Evolutionary conservation across 2,797 vertebrate species (phyloP).

Genomic region (Arctocebus calabarensis): DNA sequence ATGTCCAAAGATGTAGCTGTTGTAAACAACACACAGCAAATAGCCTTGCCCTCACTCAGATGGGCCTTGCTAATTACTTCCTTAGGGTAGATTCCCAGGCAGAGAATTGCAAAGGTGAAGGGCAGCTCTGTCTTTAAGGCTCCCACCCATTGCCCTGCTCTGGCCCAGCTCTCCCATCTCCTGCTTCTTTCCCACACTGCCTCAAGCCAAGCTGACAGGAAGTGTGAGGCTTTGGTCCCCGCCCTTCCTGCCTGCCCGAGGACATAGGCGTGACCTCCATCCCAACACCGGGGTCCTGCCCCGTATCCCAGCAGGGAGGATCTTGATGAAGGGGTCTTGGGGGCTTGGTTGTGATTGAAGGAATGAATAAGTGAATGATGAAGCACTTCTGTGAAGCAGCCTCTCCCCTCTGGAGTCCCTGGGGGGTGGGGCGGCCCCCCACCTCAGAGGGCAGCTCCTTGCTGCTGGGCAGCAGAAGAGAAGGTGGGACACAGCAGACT

Average conservation of each 20-base stretch:
- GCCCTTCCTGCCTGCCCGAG: background rate
- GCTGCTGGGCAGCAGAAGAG: background rate
- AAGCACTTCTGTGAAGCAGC: too few relatives aligned
- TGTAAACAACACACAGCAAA: background rate
- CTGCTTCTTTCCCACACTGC: slow-evolving; percentile 6
- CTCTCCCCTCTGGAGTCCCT: background rate
- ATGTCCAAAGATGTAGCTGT: background rate
- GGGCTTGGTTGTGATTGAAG: background rate
- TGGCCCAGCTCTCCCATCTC: background rate
- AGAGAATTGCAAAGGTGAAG: slow-evolving; percentile 50
- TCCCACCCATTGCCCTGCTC: background rate
- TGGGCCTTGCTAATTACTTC: slow-evolving; percentile 52
- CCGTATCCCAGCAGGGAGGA: background rate
- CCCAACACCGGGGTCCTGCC: accelerated
- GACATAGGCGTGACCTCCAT: background rate
- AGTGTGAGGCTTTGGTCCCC: background rate
- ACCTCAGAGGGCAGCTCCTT: background rate
- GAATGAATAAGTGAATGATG: background rate
- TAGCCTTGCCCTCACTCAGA: accelerated
- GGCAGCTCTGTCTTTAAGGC: background rate
- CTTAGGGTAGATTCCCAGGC: slow-evolving; percentile 49
- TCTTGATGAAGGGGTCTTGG: background rate
- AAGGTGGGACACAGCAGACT: accelerated
- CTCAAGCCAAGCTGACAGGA: background rate
- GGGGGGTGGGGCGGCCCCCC: too few relatives aligned